A percentile compares a stretch with the other conserved stretches of the same genome.
phyloP scores from a whole-genome alignment of 2,113 vertebrate genomes.

The Cynocephalus volans region DNA sequence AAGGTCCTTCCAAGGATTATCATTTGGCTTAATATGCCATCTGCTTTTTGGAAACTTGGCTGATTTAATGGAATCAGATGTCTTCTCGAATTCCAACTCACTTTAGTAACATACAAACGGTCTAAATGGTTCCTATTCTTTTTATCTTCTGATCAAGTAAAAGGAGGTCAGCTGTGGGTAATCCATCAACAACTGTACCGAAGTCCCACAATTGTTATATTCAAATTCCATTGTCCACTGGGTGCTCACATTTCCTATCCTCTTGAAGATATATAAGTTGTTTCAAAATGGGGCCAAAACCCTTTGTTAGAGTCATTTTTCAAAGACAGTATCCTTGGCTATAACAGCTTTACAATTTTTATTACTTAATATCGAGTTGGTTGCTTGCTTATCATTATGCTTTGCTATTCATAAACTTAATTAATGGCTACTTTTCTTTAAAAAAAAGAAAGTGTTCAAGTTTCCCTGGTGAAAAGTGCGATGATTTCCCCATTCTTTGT shows the following conservation, averaged over 20 bases:
- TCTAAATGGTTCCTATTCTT: constrained; percentile 53
- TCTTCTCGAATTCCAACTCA: constrained; percentile 69
- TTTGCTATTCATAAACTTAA: constrained; percentile 27
- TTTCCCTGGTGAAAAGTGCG: not conserved
- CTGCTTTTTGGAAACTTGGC: constrained; percentile 47
- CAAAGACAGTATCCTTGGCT: not conserved
- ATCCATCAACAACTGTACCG: constrained; percentile 15
- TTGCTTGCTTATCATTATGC: not conserved
- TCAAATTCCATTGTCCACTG: constrained; percentile 50
- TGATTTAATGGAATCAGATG: constrained; percentile 72
- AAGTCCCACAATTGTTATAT: not conserved
- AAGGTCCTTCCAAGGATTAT: constrained; percentile 24
- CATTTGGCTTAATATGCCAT: constrained; percentile 61
- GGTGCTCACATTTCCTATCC: not conserved
- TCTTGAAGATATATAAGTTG: constrained; percentile 39
- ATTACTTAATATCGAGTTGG: not conserved
- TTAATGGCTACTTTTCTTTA: not conserved
- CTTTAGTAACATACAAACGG: constrained; percentile 57
- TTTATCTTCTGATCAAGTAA: constrained; percentile 63
- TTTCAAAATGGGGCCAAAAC: constrained; percentile 51
- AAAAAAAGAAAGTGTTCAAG: not conserved
- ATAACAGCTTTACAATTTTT: not conserved
- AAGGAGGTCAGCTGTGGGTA: constrained; percentile 52
- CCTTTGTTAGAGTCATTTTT: not conserved
- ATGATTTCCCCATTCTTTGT: not conserved